Evolutionary conservation across 2,113 vertebrate genomes (phyloP).

Genomic region (Bos javanicus): DNA sequence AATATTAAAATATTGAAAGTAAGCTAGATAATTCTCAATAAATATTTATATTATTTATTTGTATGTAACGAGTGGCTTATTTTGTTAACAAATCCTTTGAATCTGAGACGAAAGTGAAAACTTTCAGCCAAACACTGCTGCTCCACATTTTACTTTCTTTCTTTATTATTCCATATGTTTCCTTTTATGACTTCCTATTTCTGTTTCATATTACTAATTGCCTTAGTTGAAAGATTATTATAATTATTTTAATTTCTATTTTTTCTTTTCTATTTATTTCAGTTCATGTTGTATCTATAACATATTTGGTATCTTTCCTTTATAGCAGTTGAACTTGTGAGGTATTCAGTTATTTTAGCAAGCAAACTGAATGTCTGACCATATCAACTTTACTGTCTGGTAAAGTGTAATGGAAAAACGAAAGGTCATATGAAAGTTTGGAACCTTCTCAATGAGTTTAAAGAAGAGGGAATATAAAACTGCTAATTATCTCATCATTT

Average conservation of each 20-base stretch:
- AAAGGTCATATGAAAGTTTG: background rate
- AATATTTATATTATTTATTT: background rate
- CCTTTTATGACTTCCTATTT: background rate
- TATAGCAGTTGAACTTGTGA: background rate
- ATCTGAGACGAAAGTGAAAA: background rate
- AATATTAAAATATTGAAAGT: background rate
- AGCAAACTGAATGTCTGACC: background rate
- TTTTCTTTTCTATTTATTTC: background rate
- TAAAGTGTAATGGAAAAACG: background rate
- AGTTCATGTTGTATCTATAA: background rate
- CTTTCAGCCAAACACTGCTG: background rate
- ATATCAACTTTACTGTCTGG: background rate
- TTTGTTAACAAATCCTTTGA: background rate
- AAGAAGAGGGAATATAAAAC: too few species aligned
- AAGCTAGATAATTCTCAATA: background rate
- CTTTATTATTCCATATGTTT: background rate
- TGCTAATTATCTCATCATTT: too few species aligned
- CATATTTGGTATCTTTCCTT: background rate
- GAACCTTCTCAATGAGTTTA: background rate
- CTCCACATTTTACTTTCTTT: background rate
- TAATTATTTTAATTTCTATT: background rate
- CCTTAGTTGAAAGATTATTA: background rate
- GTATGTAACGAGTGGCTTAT: background rate
- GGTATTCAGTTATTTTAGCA: background rate
- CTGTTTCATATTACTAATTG: background rate